Conservation (phyloP, 2,797 vertebrate genomes). For the Pteronotus mesoamericanus region DNA sequence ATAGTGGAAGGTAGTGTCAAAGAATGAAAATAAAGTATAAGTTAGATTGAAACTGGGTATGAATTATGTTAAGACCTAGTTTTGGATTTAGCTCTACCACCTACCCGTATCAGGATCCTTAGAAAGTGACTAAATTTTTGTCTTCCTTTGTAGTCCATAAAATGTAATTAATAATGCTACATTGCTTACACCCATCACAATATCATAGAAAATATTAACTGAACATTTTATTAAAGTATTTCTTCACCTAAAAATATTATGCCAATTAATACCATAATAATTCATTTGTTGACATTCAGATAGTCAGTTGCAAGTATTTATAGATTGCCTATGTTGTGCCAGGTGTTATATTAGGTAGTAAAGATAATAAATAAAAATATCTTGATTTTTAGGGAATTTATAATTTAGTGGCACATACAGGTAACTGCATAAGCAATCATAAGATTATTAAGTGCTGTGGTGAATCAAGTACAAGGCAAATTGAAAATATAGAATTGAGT, state of each 20-base stretch:
- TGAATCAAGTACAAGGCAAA: neutral
- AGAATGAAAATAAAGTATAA: neutral
- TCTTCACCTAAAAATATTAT: neutral
- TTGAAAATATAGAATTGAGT: neutral
- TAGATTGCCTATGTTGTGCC: neutral
- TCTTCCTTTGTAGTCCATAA: neutral
- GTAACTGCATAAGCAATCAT: neutral
- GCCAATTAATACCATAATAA: neutral
- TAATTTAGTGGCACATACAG: neutral
- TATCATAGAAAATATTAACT: neutral
- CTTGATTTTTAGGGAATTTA: neutral
- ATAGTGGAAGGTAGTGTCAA: neutral
- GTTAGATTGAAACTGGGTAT: neutral
- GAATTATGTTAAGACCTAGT: neutral
- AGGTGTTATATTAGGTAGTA: neutral
- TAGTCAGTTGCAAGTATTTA: neutral
- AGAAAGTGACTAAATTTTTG: neutral
- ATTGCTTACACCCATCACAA: neutral
- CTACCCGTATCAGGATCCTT: neutral
- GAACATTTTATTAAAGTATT: neutral
- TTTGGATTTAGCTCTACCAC: neutral
- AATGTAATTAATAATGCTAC: neutral
- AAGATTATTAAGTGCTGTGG: neutral
- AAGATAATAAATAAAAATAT: neutral
- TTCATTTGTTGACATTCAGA: neutral